Evolutionary conservation across 2,797 vertebrate species (phyloP).

Genomic region (Kryptopterus vitreolus): DNA sequence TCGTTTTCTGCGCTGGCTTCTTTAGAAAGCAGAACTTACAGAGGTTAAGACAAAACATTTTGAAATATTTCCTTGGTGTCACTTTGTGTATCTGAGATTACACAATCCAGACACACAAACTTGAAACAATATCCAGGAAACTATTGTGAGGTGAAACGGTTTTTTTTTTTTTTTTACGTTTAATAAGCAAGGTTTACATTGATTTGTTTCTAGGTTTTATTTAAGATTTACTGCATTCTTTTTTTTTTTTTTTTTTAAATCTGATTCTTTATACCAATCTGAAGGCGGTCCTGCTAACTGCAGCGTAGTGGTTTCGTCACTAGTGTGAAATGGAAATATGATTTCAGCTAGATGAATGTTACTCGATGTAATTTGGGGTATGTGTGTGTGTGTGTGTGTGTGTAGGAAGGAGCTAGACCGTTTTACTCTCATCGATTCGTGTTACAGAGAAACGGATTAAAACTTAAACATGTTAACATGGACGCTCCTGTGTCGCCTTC

Average conservation of each 20-base stretch:
- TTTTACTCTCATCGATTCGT: not conserved
- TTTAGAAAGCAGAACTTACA: slow-evolving; percentile 20
- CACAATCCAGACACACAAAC: not conserved
- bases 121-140: not conserved
- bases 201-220: not conserved
- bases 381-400: not conserved
- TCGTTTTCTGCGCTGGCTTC: not conserved
- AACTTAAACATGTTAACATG: not conserved
- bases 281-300: not conserved
- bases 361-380: not conserved
- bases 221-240: not conserved
- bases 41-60: not conserved
- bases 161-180: too few relatives aligned
- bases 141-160: not conserved
- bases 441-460: not conserved
- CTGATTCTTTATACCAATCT: not conserved
- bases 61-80: slow-evolving; percentile 1
- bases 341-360: not conserved
- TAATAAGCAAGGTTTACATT: too few relatives aligned
- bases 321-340: not conserved
- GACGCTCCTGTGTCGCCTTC: not conserved
- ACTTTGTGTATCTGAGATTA: not conserved
- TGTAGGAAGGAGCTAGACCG: not conserved
- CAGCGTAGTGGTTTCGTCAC: slow-evolving; percentile 10
- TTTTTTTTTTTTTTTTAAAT: not conserved